Evolutionary conservation across 1,140 invertebrate genomes (phyloP).

Genomic region (Drepana arcuata): DNA sequence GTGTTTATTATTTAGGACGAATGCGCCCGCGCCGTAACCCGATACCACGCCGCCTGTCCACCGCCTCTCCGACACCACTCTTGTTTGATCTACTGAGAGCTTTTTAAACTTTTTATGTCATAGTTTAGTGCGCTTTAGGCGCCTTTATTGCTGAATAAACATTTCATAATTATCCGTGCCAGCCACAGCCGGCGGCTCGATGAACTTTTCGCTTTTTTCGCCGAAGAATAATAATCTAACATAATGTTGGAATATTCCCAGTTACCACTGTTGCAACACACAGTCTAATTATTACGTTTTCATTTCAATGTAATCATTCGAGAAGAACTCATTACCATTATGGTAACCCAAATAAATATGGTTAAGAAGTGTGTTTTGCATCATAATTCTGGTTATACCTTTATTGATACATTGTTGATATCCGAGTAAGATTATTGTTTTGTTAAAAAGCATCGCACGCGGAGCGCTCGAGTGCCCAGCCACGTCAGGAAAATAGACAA

Average conservation of each 20-base stretch:
- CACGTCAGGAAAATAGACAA: constrained; percentile 60
- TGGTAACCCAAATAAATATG: constrained; percentile 43
- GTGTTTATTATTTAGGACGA: constrained; percentile 67
- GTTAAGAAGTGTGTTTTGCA: constrained; percentile 29
- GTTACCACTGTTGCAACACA: too few species aligned
- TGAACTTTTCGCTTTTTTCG: constrained; percentile 28
- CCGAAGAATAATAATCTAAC: too few species aligned
- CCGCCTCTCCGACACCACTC: constrained; percentile 51
- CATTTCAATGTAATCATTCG: too few species aligned
- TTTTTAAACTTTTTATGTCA: constrained; percentile 71
- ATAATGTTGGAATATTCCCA: too few species aligned
- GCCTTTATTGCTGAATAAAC: constrained; percentile 67
- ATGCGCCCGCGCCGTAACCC: constrained; percentile 52
- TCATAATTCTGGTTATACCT: constrained; percentile 26
- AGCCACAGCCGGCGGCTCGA: constrained; percentile 24
- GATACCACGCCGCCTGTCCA: constrained; percentile 55
- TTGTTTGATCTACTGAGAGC: constrained; percentile 71
- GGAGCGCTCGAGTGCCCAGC: constrained; percentile 31
- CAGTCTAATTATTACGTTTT: too few species aligned
- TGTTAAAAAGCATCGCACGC: constrained; percentile 45
- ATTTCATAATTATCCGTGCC: constrained; percentile 43
- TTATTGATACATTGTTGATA: constrained; percentile 55
- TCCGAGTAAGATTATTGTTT: constrained; percentile 54
- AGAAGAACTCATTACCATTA: too few species aligned
- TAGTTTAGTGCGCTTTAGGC: constrained; percentile 61